A percentile compares a stretch with the other conserved stretches of the same genome.
Conservation (phyloP, 1,140 invertebrate species). For the Ectropis grisescens region DNA sequence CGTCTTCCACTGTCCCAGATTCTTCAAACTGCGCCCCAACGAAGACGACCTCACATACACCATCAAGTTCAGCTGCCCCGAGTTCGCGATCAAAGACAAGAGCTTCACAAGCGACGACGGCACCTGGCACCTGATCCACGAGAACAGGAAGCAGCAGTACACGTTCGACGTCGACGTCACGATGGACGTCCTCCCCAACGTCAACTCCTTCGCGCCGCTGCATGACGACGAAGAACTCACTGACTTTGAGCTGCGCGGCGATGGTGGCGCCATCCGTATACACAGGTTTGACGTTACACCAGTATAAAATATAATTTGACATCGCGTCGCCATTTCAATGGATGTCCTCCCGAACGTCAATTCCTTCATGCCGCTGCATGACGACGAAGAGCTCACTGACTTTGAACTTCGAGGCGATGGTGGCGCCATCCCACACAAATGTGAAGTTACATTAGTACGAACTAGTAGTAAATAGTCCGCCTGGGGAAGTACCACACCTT, state of each 20-base stretch:
- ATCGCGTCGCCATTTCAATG: too few relatives aligned
- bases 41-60: slow-evolving; percentile 19
- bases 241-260: slow-evolving; percentile 22
- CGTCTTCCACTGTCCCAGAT: too few relatives aligned
- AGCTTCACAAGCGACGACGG: slow-evolving; percentile 18
- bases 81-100: slow-evolving; percentile 13
- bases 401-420: slow-evolving; percentile 23
- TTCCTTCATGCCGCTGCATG: slow-evolving; percentile 17
- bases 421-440: too few relatives aligned
- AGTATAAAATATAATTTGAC: too few relatives aligned
- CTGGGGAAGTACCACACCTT: too few relatives aligned
- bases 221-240: slow-evolving; percentile 20
- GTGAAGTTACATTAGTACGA: too few relatives aligned
- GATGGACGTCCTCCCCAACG: slow-evolving; percentile 13
- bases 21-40: slow-evolving; percentile 9
- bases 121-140: slow-evolving; percentile 20
- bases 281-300: slow-evolving; percentile 18
- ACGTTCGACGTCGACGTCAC: slow-evolving; percentile 10
- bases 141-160: slow-evolving; percentile 14
- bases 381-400: slow-evolving; percentile 20
- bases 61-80: slow-evolving; percentile 12
- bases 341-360: too few relatives aligned
- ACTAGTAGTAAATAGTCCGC: too few relatives aligned
- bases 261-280: slow-evolving; percentile 19
- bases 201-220: slow-evolving; percentile 15